Evolutionary conservation across 2,888 invertebrate species (phyloP).

Genomic region (Orthosia gothica): DNA sequence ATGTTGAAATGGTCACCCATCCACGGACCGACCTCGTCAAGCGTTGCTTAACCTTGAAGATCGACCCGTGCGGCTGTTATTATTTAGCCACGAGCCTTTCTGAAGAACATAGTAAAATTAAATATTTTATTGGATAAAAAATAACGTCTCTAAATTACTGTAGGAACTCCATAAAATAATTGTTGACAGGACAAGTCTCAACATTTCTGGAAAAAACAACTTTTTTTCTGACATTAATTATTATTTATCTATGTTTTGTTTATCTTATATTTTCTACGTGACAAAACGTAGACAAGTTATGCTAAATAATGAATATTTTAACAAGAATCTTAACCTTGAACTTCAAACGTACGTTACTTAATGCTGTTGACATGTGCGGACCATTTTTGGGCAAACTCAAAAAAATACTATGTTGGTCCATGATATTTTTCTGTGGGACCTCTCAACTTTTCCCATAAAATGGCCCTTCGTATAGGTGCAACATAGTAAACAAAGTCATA

Average conservation of each 20-base stretch:
- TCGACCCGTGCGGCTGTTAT: too few species aligned
- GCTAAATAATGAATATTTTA: slow-evolving; percentile 27
- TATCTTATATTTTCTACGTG: background rate
- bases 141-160: background rate
- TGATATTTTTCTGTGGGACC: background rate
- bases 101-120: too few species aligned
- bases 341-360: slow-evolving; percentile 1
- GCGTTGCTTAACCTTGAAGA: too few species aligned
- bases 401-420: background rate
- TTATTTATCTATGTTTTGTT: background rate
- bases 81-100: too few species aligned
- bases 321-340: slow-evolving; percentile 23
- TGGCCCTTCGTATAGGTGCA: background rate
- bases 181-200: slow-evolving; percentile 21
- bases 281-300: background rate
- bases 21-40: too few species aligned
- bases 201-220: background rate
- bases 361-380: background rate
- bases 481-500: background rate
- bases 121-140: background rate
- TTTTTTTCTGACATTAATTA: background rate
- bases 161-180: slow-evolving; percentile 10
- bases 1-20: too few species aligned
- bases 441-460: background rate
- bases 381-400: background rate